Evolutionary conservation across 2,888 invertebrate genomes (phyloP).

Genomic region (Asteroscopus sphinx): DNA sequence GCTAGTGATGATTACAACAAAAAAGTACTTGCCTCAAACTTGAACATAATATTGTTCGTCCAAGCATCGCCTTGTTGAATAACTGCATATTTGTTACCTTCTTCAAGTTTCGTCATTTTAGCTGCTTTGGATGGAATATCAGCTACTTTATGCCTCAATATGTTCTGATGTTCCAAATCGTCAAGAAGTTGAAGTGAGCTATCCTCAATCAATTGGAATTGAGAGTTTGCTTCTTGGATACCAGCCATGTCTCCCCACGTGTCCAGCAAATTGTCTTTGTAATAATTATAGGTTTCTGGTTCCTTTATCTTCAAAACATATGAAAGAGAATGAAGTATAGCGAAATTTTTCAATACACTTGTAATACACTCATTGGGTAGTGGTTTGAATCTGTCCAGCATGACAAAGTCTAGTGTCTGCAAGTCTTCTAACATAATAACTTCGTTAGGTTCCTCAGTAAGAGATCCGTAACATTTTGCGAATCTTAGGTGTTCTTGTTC

Average conservation of each 20-base stretch:
- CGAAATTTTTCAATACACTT: slow-evolving; percentile 66
- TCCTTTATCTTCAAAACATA: slow-evolving; percentile 66
- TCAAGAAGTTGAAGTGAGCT: slow-evolving; percentile 49
- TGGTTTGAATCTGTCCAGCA: slow-evolving; percentile 65
- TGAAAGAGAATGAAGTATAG: slow-evolving; percentile 70
- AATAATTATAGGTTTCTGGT: slow-evolving; percentile 56
- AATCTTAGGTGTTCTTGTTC: slow-evolving; percentile 61
- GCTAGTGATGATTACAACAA: too few relatives aligned
- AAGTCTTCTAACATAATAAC: slow-evolving; percentile 73
- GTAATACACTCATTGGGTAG: slow-evolving; percentile 62
- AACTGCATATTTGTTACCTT: slow-evolving; percentile 58
- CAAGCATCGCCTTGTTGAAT: slow-evolving; percentile 73
- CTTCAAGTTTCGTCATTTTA: slow-evolving; percentile 47
- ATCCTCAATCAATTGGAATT: slow-evolving; percentile 43
- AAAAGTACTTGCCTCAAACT: slow-evolving; percentile 58
- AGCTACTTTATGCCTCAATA: slow-evolving; percentile 46
- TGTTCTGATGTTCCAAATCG: slow-evolving; percentile 53
- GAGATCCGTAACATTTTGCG: slow-evolving; percentile 66
- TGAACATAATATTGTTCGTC: slow-evolving; percentile 74
- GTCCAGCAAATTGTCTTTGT: slow-evolving; percentile 52
- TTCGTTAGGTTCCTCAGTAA: slow-evolving; percentile 63
- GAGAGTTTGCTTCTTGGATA: slow-evolving; percentile 4
- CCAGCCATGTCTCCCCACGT: slow-evolving; percentile 26
- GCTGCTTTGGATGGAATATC: slow-evolving; percentile 6
- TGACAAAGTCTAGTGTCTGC: slow-evolving; percentile 55